Conservation (phyloP, 2,113 vertebrate species). For the Corythornis madagascariensis region DNA sequence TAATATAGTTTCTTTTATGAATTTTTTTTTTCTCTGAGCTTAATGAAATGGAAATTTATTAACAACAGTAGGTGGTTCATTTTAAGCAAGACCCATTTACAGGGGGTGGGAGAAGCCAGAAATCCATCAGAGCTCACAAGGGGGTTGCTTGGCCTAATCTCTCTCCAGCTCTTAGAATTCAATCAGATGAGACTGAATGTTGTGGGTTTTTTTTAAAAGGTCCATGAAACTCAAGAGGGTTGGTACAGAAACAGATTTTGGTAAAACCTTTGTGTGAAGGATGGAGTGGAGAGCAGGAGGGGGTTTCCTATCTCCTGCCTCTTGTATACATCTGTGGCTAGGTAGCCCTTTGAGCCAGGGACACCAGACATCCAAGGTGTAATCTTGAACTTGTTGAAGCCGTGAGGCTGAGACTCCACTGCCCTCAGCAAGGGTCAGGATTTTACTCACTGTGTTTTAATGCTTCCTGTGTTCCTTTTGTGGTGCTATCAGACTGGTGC, state of each 20-base stretch:
- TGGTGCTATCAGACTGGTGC: constrained; percentile 30
- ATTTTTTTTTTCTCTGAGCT: background rate
- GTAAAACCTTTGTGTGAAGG: background rate
- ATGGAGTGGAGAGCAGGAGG: background rate
- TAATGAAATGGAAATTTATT: background rate
- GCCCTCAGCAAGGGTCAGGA: background rate
- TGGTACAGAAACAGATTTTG: background rate
- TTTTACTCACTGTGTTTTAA: background rate
- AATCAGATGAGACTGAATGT: background rate
- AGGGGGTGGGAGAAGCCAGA: background rate
- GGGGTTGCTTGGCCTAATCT: background rate
- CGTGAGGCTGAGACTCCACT: background rate
- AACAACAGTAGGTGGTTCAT: background rate
- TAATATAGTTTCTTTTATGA: background rate
- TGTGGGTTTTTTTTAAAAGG: background rate
- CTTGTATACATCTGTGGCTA: background rate
- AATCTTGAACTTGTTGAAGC: background rate
- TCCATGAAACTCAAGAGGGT: background rate
- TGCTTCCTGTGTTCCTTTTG: background rate
- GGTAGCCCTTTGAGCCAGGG: background rate
- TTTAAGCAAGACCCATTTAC: background rate
- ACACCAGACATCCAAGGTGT: background rate
- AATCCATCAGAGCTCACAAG: background rate
- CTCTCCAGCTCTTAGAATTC: background rate
- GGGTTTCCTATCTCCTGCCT: background rate